These are phyloP conservation scores for Andricus quercusramuli DNA, from an alignment of 2,888 invertebrate genomes.

Conservation along the genomic window DNA sequence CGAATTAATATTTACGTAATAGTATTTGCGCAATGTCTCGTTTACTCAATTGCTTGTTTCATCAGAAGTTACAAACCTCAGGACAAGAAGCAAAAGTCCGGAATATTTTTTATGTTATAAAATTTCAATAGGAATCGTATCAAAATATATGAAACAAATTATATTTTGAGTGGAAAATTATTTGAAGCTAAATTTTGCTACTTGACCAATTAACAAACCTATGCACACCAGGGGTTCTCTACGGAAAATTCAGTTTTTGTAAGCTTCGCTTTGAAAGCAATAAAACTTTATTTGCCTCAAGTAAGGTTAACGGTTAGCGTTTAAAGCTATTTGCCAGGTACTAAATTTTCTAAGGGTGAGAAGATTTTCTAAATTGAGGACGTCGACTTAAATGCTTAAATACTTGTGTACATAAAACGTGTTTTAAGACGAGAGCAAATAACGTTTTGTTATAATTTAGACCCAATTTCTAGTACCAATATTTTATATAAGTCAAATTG, in stretches of 20 bases:
- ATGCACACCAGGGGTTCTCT: not conserved
- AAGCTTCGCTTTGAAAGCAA: not conserved
- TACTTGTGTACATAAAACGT: no score
- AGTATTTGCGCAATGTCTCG: not conserved
- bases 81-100: not conserved
- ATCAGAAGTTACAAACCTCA: not conserved
- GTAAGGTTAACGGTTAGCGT: not conserved
- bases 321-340: not conserved
- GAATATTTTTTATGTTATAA: not conserved
- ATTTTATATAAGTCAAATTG: not conserved
- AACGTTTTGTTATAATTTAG: not conserved
- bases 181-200: not conserved
- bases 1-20: not conserved
- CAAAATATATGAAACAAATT: not conserved
- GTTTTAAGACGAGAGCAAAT: not conserved
- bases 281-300: not conserved
- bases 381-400: not conserved
- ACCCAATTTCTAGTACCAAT: not conserved
- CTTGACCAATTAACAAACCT: not conserved
- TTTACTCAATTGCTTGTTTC: not conserved
- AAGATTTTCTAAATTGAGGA: not conserved
- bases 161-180: not conserved
- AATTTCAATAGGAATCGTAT: not conserved
- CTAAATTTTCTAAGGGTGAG: not conserved
- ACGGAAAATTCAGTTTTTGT: not conserved